Evolutionary conservation across 2,113 vertebrate species (phyloP), one percentile per base, ranked within the genome.

Genomic region (Chloropsis hardwickii): DNA sequence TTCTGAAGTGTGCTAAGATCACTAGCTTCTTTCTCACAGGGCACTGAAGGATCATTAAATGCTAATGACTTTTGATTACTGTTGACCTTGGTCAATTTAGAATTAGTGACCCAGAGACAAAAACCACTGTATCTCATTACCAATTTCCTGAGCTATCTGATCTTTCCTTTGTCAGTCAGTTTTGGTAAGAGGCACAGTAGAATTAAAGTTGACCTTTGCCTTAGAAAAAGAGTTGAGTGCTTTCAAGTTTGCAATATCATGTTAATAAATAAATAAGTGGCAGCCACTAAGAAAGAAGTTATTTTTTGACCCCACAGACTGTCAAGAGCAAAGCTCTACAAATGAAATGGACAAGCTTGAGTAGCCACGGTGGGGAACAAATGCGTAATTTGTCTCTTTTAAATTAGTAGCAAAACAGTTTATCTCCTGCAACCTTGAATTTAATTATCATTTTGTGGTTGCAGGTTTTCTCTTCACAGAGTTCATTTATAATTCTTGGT

Each of bases 61-160:
- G 95, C 95, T 96, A 97, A 97, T 96, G 93, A 97, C 95, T 96
- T 96, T 94, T 96, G 96, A 96, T 97, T 97, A 95, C 93, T 58
- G 80, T 74, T 97, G 96, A 97, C 95, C 95, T 96, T 54, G 35
- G 86, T 93, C 94, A 96, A 96, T 96, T 97, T 95, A 84, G 88
- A 96, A 95, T 96, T 96, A 86, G 95, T 95, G 96, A 97, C 96
- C 96, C 95, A 90, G 90, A 95, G 94, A 95, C 0, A 29, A 93
- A 96, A 96, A 88, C 92, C 90, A 86, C 93, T 97, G 95, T 96
- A 96, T 97, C 94, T 96, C 80, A 93, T 97, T 97, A 97, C 95
- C 88, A 96, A 92, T 96, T 97, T 96, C 94, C 95, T 95, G 92
- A 86, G 95, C 76, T 90, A 81, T 96, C 82, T 96, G 94, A 93